Conservation (phyloP, 2,797 vertebrate genomes). For the Molossus alvarezi region DNA sequence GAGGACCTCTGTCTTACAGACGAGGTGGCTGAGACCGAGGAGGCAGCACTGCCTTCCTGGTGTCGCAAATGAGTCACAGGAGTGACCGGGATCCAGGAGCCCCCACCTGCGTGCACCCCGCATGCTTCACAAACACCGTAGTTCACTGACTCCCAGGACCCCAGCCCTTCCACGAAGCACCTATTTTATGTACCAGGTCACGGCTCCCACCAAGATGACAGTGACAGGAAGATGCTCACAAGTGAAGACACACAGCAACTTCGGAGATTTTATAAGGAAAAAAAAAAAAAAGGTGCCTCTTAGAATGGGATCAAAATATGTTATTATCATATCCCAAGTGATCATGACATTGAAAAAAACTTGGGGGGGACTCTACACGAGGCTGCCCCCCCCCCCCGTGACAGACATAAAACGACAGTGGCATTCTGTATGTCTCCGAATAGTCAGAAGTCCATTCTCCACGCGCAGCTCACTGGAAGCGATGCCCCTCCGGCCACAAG, state of each 20-base stretch:
- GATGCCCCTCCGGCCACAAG: background rate
- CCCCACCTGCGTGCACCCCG: background rate
- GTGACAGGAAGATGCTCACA: background rate
- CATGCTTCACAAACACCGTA: background rate
- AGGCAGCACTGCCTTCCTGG: background rate
- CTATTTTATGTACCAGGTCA: background rate
- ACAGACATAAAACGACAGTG: background rate
- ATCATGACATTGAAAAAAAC: background rate
- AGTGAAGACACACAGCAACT: background rate
- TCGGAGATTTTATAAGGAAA: background rate
- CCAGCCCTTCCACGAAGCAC: slow-evolving; percentile 19
- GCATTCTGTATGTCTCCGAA: background rate
- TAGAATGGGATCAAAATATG: background rate
- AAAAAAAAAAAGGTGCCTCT: background rate
- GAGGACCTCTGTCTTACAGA: background rate
- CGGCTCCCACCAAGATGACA: slow-evolving; percentile 12
- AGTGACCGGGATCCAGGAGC: background rate
- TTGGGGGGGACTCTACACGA: background rate
- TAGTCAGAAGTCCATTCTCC: background rate
- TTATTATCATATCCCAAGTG: slow-evolving; percentile 11
- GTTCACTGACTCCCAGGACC: background rate
- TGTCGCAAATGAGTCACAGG: slow-evolving; percentile 26
- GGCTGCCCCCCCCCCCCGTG: background rate
- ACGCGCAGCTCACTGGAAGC: background rate
- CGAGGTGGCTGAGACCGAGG: background rate